Evolutionary conservation across 37 sponge, comb jelly and placozoan species (phyloP).

Genomic region (Theonella swinhoei): DNA sequence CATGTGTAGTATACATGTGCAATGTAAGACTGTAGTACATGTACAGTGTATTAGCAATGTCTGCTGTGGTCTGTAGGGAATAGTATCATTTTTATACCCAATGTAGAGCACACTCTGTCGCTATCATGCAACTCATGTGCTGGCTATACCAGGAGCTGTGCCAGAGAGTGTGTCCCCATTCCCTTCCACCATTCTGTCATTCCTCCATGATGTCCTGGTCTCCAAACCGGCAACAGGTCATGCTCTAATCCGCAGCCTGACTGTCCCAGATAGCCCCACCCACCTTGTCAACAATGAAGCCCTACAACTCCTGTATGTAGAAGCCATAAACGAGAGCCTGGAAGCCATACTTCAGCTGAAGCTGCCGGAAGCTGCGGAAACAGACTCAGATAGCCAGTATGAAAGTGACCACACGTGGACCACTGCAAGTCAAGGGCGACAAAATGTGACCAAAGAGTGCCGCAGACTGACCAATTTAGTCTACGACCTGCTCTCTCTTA

Average conservation of each 20-base stretch:
- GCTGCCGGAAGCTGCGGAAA: not conserved
- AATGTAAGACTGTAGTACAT: too few species aligned
- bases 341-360: constrained; percentile 12
- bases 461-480: constrained; percentile 9
- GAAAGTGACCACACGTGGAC: constrained; percentile 33
- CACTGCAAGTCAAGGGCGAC: not conserved
- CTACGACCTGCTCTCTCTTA: constrained; percentile 60
- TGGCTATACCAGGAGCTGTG: constrained; percentile 1
- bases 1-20: too few species aligned
- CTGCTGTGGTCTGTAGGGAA: too few species aligned
- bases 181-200: constrained; percentile 7
- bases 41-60: too few species aligned
- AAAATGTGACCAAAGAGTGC: not conserved
- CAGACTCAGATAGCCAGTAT: constrained; percentile 55
- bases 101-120: constrained; percentile 43
- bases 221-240: constrained; percentile 63
- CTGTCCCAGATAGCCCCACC: constrained; percentile 9
- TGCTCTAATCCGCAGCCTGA: constrained; percentile 58
- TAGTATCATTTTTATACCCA: too few species aligned
- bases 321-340: constrained; percentile 54
- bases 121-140: constrained; percentile 62
- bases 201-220: constrained; percentile 42
- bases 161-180: constrained; percentile 13
- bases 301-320: constrained; percentile 63
- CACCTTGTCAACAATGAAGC: constrained; percentile 51